Evolutionary conservation across 2,113 vertebrate genomes (phyloP).

Genomic region (Butorides virescens): DNA sequence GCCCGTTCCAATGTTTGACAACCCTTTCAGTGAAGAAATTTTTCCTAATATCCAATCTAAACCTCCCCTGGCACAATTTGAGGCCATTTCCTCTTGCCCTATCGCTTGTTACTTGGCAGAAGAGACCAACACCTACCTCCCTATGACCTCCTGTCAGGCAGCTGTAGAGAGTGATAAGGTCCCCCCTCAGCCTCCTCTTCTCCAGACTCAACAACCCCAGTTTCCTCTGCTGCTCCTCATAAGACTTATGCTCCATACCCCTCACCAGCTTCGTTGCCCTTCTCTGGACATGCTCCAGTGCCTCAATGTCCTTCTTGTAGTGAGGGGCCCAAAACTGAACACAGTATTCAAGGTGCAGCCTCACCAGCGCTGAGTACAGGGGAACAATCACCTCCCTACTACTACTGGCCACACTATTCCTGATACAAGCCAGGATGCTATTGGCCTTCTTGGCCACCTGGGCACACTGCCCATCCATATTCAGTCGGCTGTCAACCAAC

Average conservation of each 20-base stretch:
- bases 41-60: not conserved
- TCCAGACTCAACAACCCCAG: no score
- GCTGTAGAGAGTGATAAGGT: no score
- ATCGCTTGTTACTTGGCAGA: no score
- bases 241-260: no score
- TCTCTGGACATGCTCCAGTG: no score
- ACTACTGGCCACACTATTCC: not conserved
- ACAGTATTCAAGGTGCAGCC: not conserved
- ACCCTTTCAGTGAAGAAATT: not conserved
- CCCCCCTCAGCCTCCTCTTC: no score
- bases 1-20: not conserved
- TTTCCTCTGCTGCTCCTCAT: no score
- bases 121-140: not conserved
- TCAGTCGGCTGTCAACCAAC: rapidly evolving
- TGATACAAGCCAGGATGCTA: not conserved
- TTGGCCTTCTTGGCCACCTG: not conserved
- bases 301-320: not conserved
- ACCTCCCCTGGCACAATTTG: no score
- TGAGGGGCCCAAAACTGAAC: not conserved
- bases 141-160: no score
- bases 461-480: not conserved
- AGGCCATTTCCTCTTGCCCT: no score
- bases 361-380: not conserved
- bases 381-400: not conserved
- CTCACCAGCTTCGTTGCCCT: no score